Percentiles rank a stretch among this genome's conserved stretches.
These are phyloP conservation scores for Pterophyllum scalare DNA, from an alignment of 2,113 vertebrate species.

Conservation along the genomic window DNA sequence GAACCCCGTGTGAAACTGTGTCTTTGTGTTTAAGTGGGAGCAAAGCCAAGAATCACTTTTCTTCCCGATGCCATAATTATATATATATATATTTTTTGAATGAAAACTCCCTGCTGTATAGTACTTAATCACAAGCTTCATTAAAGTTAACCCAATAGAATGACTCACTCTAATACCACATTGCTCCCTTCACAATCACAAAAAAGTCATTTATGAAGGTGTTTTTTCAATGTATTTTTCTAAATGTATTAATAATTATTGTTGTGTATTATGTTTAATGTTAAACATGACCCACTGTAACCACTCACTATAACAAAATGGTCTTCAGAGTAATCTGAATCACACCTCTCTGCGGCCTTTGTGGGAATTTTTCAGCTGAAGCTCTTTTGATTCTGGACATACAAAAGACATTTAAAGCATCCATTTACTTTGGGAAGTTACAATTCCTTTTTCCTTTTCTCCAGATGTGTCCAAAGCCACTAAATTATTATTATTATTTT, in stretches of 20 bases:
- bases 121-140: not conserved
- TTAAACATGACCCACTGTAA: not conserved
- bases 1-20: not conserved
- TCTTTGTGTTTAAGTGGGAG: not conserved
- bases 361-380: not conserved
- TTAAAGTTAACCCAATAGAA: not conserved
- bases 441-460: not conserved
- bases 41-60: not conserved
- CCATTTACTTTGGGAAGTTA: not conserved
- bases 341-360: not conserved
- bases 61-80: not conserved
- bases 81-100: not conserved
- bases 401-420: not conserved
- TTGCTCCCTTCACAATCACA: no score
- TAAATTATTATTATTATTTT: not conserved
- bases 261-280: not conserved
- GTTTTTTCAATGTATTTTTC: not conserved
- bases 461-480: not conserved
- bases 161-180: no score
- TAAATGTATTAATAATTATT: accelerated
- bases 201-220: no score
- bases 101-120: not conserved
- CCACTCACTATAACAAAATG: not conserved
- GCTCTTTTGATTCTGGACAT: no score
- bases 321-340: not conserved